These are phyloP conservation scores for Dasysyrphus albostriatus DNA, from an alignment of 2,888 invertebrate species.

Conservation along the genomic window DNA sequence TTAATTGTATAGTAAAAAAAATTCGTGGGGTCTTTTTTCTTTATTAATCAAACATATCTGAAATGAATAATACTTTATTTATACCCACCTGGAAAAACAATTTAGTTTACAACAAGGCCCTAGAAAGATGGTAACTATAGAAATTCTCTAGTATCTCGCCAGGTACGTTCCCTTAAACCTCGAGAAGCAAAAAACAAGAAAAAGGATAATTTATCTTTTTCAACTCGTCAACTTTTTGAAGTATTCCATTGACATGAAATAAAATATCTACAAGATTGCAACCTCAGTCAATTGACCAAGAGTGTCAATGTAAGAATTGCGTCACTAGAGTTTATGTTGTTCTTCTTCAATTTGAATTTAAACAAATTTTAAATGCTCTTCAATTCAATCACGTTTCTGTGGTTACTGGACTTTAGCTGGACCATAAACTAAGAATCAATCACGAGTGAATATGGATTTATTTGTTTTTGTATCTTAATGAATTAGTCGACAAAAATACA, in stretches of 20 bases:
- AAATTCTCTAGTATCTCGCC: too few relatives aligned
- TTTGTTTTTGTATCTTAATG: constrained; percentile 7
- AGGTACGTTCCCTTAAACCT: too few relatives aligned
- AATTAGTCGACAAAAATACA: constrained; percentile 6
- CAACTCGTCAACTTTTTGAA: not conserved
- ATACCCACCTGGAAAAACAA: too few relatives aligned
- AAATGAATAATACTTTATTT: too few relatives aligned
- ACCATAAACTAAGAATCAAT: constrained; percentile 18
- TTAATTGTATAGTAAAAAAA: too few relatives aligned
- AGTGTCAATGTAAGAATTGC: constrained; percentile 6
- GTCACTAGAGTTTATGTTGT: constrained; percentile 29
- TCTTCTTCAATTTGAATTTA: constrained; percentile 27
- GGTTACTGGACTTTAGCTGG: constrained; percentile 6
- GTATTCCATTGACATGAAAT: not conserved
- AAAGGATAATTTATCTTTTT: too few relatives aligned
- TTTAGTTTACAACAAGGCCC: too few relatives aligned
- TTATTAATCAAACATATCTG: too few relatives aligned
- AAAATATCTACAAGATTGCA: not conserved
- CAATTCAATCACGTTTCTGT: constrained; percentile 35
- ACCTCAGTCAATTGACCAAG: not conserved
- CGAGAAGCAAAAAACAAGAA: too few relatives aligned
- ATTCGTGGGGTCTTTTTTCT: too few relatives aligned
- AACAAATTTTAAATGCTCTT: constrained; percentile 17
- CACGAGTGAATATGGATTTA: constrained; percentile 51
- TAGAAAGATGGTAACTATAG: too few relatives aligned